Conservation (phyloP, 1,140 invertebrate genomes). For the Lucilia cuprina region DNA sequence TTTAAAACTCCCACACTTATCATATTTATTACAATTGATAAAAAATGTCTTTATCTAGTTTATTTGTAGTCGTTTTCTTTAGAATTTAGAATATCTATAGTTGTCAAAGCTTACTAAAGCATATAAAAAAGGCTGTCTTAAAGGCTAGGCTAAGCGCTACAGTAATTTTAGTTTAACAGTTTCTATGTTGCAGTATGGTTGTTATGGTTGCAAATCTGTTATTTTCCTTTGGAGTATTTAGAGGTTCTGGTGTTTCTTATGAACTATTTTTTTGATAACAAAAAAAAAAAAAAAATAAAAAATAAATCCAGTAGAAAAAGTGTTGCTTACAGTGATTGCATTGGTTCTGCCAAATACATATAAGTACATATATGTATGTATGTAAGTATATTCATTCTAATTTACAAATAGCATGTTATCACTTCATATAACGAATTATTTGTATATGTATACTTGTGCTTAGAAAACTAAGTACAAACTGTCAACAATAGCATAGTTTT, state of each 20-base stretch:
- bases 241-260: background rate
- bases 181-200: too few relatives aligned
- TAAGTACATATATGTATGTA: background rate
- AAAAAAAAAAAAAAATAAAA: background rate
- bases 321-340: background rate
- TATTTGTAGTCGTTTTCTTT: too few relatives aligned
- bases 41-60: background rate
- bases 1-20: background rate
- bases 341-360: background rate
- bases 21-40: background rate
- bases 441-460: too few relatives aligned
- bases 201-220: background rate
- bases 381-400: background rate
- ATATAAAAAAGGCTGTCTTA: too few relatives aligned
- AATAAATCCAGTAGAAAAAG: background rate
- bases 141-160: too few relatives aligned
- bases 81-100: too few relatives aligned
- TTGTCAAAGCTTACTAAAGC: too few relatives aligned
- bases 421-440: too few relatives aligned
- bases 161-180: too few relatives aligned
- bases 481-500: too few relatives aligned
- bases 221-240: background rate
- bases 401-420: too few relatives aligned
- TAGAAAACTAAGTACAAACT: too few relatives aligned
- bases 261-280: background rate